Evolutionary conservation across 2,113 vertebrate genomes (phyloP).

Genomic region (Bos javanicus): DNA sequence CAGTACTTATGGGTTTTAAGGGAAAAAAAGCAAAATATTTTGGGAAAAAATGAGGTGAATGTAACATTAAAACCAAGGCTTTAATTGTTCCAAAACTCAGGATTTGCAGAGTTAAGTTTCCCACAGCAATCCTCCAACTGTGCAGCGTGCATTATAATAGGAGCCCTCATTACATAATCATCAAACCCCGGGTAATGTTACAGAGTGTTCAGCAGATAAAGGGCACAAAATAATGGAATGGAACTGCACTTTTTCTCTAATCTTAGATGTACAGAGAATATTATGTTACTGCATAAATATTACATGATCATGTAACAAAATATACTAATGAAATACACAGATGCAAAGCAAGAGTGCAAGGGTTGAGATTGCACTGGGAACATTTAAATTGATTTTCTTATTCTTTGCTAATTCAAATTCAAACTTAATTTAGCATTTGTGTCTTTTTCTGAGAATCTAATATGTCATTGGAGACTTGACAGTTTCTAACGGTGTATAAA

Average conservation of each 20-base stretch:
- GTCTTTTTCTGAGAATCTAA: conserved; percentile 61
- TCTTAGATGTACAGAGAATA: conserved; percentile 69
- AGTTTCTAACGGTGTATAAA: conserved; percentile 64
- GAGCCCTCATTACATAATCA: conserved; percentile 66
- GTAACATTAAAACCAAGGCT: conserved; percentile 65
- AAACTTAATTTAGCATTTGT: conserved; percentile 65
- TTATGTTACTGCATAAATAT: conserved; percentile 76
- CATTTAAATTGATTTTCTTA: conserved; percentile 67
- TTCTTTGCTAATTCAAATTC: conserved; percentile 66
- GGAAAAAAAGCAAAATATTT: conserved; percentile 60
- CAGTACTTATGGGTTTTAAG: conserved; percentile 50
- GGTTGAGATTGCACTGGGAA: conserved; percentile 54
- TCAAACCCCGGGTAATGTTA: conserved; percentile 68
- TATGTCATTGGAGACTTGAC: conserved; percentile 63
- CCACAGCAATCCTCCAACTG: conserved; percentile 64
- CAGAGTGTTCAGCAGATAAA: conserved; percentile 73
- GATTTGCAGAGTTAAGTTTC: conserved; percentile 68
- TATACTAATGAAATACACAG: conserved; percentile 74
- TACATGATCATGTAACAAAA: conserved; percentile 76
- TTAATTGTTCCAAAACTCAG: conserved; percentile 68
- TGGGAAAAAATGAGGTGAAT: conserved; percentile 55
- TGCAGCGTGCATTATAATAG: conserved; percentile 54
- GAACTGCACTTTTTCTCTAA: conserved; percentile 71
- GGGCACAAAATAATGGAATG: conserved; percentile 68
- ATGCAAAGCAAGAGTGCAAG: conserved; percentile 50